Evolutionary conservation across 2,797 vertebrate genomes (phyloP), one percentile per base, ranked within the genome.

Genomic region (Dermochelys coriacea): DNA sequence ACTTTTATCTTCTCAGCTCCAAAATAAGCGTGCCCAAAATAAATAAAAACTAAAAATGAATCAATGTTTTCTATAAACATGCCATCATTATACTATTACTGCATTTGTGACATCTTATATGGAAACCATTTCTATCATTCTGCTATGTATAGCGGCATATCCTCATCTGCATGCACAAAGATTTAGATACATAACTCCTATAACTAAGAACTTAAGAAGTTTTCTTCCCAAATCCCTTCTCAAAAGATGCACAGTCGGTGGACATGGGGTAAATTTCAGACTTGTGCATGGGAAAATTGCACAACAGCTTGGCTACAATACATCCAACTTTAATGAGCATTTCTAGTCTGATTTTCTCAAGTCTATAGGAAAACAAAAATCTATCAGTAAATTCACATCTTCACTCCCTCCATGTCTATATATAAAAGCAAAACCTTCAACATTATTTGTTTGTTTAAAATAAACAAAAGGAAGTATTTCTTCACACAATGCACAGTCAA

Each of bases 141-240:
- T n/a, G 11, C 14, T 88, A 23, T 8, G 71, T 45, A 34, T 45
- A 59, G 19, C 61, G 1, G 14, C 3, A 3, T 0, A 0, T 27
- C 71, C n/a, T 45, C 64, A 71, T 3, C 3, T 21, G 15, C 15
- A 5, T 0, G 27, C 2, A 41, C 4, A 41, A 12, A 86, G 8
- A 45, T 34, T 80, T 55, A 74, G 34, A 57, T 49, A 61, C 4
- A 5, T 0, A 80, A 49, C 34, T 68, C 10, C 41, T n/a, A 6
- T 84, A 88, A 27, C 12, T 49, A 88, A 75, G 45, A 61, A 61
- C 6, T 61, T 61, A 61, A 16, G 31, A 61, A 8, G 21, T 23
- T 54, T 21, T 23, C 52, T 54, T 54, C 52, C 54, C 52, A 54
- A 18, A 47, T 45, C 19, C 57, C 19, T 18, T 77, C 27, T 49